Base-by-base conservation (phyloP, 2,797 vertebrate genomes). In the Eospalax fontanierii region DNA sequence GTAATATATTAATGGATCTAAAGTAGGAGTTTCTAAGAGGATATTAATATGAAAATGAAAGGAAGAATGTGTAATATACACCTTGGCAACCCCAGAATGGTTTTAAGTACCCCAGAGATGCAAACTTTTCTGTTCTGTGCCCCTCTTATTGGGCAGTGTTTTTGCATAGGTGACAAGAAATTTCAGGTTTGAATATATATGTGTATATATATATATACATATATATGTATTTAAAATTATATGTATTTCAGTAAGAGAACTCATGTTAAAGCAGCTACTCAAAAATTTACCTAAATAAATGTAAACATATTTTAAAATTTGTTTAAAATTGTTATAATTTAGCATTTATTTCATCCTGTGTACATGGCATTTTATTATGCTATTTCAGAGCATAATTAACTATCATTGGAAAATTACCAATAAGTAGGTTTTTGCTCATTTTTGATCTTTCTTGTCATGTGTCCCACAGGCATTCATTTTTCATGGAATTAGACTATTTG, bases 21-120 rank as follows among this genome's bases (percentile, higher is more conserved):
- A 84, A 74, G 12, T 68, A 81, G 43, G 94, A 68, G 24, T 87
- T 75, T 81, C 38, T 87, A 35, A 74, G 7, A 93, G 40, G 78
- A 40, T 43, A 63, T 57, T 92, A 21, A 94, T 82, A 84, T 92
- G 75, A 94, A 91, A 82, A 68, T 66, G 35, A 7, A 74, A 96
- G 33, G 0, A 66, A 61, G 5, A 14, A 78, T 66, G 24, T 90
- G 12, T 43, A 73, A 4, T 66, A n/a, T 54, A 40, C 63, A 61
- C 38, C 73, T 73, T 78, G 43, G 30, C 12, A 12, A 88, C 73
- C 21, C 93, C 28, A 87, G 78, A 87, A 61, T 70, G 11, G 30
- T 86, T 90, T 90, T 70, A 88, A 94, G 38, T 3, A 73, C 14
- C 9, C 6, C 54, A 24, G n/a, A 7, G n/a, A 74, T 81, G 15